Percentiles rank a stretch among this genome's conserved stretches.
phyloP scores from a whole-genome alignment of 2,113 vertebrate genomes.

The Copsychus sechellarum region DNA sequence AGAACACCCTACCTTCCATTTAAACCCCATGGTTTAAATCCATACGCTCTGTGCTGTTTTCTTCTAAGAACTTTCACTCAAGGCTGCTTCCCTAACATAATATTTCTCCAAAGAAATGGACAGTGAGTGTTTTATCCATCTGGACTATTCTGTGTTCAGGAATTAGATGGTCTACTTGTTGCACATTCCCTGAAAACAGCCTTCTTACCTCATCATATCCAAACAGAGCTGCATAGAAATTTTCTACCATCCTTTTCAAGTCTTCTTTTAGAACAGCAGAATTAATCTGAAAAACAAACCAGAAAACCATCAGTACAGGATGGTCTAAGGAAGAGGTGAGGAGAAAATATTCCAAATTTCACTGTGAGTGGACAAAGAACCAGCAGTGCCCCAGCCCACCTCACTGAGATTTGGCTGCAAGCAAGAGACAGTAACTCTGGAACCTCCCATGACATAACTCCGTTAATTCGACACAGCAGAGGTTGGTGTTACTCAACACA shows the following conservation, averaged over 20 bases:
- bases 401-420: background rate
- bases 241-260: slow-evolving; percentile 88
- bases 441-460: background rate
- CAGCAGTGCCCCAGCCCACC: too few species aligned
- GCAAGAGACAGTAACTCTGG: background rate
- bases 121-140: background rate
- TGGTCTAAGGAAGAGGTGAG: background rate
- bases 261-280: slow-evolving; percentile 85
- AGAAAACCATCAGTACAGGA: background rate
- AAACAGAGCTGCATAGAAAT: slow-evolving; percentile 93
- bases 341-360: background rate
- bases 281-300: slow-evolving; percentile 81
- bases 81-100: background rate
- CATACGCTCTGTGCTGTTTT: background rate
- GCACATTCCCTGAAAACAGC: background rate
- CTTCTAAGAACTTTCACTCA: background rate
- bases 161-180: background rate
- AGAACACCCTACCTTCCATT: background rate
- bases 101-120: background rate
- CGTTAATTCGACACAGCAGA: background rate
- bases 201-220: slow-evolving; percentile 94
- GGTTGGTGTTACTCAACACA: background rate
- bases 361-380: background rate
- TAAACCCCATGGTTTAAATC: background rate
- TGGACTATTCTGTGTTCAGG: background rate